Conservation (phyloP, 2,797 vertebrate genomes). For the Acanthornis magna region DNA sequence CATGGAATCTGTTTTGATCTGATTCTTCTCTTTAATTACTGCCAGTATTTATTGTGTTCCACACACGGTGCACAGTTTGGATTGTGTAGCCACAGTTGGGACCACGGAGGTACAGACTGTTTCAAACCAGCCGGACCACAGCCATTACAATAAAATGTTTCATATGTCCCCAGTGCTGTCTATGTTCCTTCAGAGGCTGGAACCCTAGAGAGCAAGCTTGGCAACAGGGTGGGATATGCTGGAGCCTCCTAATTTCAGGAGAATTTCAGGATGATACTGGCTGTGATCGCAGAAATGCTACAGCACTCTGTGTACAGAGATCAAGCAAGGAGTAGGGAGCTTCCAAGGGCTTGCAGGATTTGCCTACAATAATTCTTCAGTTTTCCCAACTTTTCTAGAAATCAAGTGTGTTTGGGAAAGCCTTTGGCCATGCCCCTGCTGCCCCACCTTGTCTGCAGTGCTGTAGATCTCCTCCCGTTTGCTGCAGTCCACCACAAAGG, state of each 20-base stretch:
- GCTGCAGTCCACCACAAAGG: conserved; percentile 76
- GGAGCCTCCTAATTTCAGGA: neutral
- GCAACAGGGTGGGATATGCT: accelerated
- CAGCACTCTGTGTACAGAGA: accelerated
- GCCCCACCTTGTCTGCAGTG: conserved; percentile 69
- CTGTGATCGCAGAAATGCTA: accelerated
- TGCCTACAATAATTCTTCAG: neutral
- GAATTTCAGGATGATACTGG: neutral
- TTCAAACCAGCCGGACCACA: neutral
- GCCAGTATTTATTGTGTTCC: neutral
- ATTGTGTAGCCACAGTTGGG: neutral
- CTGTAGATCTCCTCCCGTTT: conserved; percentile 70
- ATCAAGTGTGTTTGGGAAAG: accelerated
- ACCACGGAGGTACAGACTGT: too few relatives aligned
- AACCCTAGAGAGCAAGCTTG: neutral
- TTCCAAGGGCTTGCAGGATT: neutral
- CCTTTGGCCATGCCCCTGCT: neutral
- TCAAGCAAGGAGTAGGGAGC: too few relatives aligned
- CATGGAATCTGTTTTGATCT: neutral
- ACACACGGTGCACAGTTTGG: neutral
- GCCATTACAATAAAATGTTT: too few relatives aligned
- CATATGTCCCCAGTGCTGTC: neutral
- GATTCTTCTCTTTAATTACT: neutral
- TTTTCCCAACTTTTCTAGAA: neutral
- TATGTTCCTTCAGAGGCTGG: neutral